These are phyloP conservation scores for Erythrocebus patas DNA, from an alignment of 2,113 vertebrate genomes.

Conservation along the genomic window DNA sequence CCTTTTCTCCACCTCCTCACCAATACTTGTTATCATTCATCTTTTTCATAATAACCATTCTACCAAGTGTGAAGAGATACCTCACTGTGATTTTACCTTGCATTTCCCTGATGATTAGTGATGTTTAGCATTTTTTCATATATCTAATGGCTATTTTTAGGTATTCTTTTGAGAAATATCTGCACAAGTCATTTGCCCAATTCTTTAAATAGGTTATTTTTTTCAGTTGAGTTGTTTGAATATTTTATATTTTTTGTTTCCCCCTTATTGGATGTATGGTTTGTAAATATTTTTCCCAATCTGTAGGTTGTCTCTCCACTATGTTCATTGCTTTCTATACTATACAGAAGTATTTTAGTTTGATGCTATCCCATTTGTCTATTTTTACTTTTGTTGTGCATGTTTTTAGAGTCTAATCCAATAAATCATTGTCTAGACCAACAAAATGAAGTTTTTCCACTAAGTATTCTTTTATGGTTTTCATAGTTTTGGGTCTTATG, in stretches of 20 bases:
- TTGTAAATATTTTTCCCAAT: background rate
- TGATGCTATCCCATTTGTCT: background rate
- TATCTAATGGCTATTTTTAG: background rate
- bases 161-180: background rate
- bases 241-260: background rate
- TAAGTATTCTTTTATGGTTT: background rate
- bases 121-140: background rate
- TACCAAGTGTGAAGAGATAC: background rate
- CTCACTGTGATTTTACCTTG: background rate
- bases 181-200: background rate
- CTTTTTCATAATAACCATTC: background rate
- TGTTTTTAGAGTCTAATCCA: background rate
- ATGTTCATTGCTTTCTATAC: background rate
- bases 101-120: background rate
- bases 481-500: background rate
- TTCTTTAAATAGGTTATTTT: background rate
- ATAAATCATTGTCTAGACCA: background rate
- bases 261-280: background rate
- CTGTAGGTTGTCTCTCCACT: background rate
- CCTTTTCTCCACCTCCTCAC: background rate
- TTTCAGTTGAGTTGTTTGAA: background rate
- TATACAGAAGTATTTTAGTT: background rate
- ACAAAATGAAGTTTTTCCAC: background rate
- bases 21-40: background rate
- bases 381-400: background rate